Conservation (phyloP, 2,888 invertebrate species). For the Lymantria dispar region DNA sequence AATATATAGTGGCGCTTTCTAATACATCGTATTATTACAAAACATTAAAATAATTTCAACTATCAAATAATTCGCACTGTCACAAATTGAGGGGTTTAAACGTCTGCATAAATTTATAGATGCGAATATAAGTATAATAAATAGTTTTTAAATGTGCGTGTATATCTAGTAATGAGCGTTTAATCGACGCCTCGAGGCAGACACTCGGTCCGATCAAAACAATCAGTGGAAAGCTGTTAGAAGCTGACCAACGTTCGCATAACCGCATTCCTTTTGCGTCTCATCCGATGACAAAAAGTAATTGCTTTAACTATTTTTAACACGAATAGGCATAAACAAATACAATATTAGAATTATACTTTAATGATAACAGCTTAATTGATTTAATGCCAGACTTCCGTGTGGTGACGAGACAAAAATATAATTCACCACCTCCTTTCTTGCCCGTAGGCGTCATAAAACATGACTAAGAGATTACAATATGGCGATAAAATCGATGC, state of each 20-base stretch:
- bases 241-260: slow-evolving; percentile 46
- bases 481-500: too few species aligned
- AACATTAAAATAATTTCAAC: slow-evolving; percentile 11
- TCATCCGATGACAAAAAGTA: slow-evolving; percentile 40
- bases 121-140: slow-evolving; percentile 34
- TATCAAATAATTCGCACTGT: slow-evolving; percentile 21
- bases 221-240: slow-evolving; percentile 55
- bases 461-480: too few species aligned
- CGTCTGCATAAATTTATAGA: slow-evolving; percentile 23
- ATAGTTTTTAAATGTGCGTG: slow-evolving; percentile 39
- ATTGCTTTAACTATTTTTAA: neutral
- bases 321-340: too few species aligned
- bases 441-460: too few species aligned
- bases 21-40: slow-evolving; percentile 30
- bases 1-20: slow-evolving; percentile 46
- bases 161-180: slow-evolving; percentile 49
- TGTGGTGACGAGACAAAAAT: too few species aligned
- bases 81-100: slow-evolving; percentile 1
- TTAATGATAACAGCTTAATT: too few species aligned
- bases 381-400: too few species aligned
- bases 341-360: too few species aligned
- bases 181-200: slow-evolving; percentile 47
- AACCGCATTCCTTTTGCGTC: slow-evolving; percentile 56
- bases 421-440: too few species aligned
- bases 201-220: slow-evolving; percentile 54